Evolutionary conservation across 2,797 vertebrate genomes (phyloP), one percentile per base, ranked within the genome.

Genomic region (Eremophila alpestris): DNA sequence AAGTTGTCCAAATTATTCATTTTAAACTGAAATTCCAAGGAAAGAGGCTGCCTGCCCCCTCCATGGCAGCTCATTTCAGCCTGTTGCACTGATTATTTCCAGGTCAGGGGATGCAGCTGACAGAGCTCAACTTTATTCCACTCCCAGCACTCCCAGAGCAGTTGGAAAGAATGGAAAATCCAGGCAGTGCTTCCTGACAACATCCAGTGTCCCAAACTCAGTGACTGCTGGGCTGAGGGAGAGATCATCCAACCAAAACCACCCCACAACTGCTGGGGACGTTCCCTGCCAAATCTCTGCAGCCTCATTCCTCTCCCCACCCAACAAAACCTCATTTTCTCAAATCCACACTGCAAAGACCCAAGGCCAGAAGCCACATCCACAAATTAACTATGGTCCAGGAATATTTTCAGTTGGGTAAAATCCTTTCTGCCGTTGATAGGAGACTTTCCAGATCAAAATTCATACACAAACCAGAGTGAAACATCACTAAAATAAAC

Each of bases 61-160:
- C 45, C 41, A 19, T 3, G 1, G 58, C 56, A 78, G 79, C 74
- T 83, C 63, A 43, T 69, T 62, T 93, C 63, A 88, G 92, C 94
- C 95, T 94, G 93, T 83, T 95, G 92, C 87, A 45, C 45, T 11
- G 69, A 90, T 93, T 94, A 96, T 76, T 96, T 93, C 89, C 94
- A 97, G 94, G 91, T 93, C 92, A 96, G 87, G 52, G 82, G 92
- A 91, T 0, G 3, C 95, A 96, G 91, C 94, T 91, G 91, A 91
- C 85, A 78, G 69, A 93, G 77, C 83, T 95, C 87, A 81, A 94
- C 91, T 93, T 93, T 73, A 91, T 93, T 93, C 89, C 87, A 83
- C 87, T 91, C 81, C 91, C 73, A 63, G 82, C 34, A 59, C 69
- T 79, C 26, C 29, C 67, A 67, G n/a, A 60, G 58, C 8, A 74